These are phyloP conservation scores for Cichlasoma orientale DNA, from an alignment of 2,797 vertebrate genomes.

Conservation along the genomic window DNA sequence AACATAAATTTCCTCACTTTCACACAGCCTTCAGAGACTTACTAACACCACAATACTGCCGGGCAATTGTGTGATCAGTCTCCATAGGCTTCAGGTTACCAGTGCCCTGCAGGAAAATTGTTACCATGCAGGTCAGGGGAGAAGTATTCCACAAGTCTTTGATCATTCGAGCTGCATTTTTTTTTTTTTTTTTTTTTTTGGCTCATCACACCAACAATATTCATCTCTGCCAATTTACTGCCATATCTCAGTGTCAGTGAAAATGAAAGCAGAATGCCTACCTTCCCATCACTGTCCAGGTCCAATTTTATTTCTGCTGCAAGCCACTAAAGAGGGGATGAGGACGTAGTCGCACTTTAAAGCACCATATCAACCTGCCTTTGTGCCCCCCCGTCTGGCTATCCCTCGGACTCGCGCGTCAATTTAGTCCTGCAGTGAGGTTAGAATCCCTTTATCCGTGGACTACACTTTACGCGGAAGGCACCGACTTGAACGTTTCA, in stretches of 20 bases:
- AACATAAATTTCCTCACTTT: constrained; percentile 8
- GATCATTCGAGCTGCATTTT: not conserved
- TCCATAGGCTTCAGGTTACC: constrained; percentile 2
- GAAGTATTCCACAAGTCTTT: constrained; percentile 22
- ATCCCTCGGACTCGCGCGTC: constrained; percentile 14
- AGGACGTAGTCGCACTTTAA: constrained; percentile 22
- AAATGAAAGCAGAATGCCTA: constrained; percentile 20
- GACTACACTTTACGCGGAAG: constrained; percentile 26
- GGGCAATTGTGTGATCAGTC: not conserved
- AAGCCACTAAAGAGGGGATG: not conserved
- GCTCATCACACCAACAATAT: not conserved
- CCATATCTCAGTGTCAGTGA: not conserved
- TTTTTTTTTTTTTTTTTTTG: not conserved
- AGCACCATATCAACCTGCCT: constrained; percentile 10
- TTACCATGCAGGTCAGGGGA: constrained; percentile 15
- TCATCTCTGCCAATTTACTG: not conserved
- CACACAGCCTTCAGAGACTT: constrained; percentile 8
- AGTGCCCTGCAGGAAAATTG: constrained; percentile 16
- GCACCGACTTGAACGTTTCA: constrained; percentile 40
- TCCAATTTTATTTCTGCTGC: constrained; percentile 6
- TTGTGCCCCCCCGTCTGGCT: not conserved
- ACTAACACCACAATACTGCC: constrained; percentile 3
- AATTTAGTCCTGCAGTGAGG: constrained; percentile 44
- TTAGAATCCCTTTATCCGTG: constrained; percentile 61
- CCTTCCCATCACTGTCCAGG: constrained; percentile 39